phyloP scores from a whole-genome alignment of 1,140 invertebrate species.

The Drosophila murphyi region DNA sequence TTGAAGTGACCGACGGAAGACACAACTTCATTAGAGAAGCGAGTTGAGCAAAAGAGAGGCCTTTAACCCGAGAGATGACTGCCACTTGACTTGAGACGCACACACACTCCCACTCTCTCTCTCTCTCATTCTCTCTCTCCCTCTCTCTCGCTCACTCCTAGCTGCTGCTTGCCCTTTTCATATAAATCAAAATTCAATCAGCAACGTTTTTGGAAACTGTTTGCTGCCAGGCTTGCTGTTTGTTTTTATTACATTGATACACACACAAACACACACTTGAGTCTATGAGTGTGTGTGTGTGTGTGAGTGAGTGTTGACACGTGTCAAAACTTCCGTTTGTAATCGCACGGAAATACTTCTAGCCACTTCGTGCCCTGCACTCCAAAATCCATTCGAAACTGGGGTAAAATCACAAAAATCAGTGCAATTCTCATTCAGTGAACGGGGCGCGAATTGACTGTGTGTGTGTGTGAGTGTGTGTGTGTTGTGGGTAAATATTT shows the following conservation, averaged over 20 bases:
- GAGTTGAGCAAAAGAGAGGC: constrained; percentile 28
- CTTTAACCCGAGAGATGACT: constrained; percentile 55
- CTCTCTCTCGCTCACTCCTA: neutral
- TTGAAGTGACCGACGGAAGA: constrained; percentile 70
- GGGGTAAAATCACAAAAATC: constrained; percentile 74
- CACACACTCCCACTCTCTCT: neutral
- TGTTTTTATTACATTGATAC: constrained; percentile 78
- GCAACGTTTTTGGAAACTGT: constrained; percentile 49
- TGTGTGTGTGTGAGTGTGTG: constrained; percentile 7
- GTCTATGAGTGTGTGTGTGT: constrained; percentile 31
- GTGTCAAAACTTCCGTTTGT: constrained; percentile 84
- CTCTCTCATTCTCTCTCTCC: neutral
- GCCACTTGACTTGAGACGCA: constrained; percentile 55
- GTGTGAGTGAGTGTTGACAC: constrained; percentile 74
- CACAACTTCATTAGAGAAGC: constrained; percentile 75
- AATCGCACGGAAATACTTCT: constrained; percentile 81
- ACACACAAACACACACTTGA: constrained; percentile 40
- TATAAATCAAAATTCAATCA: constrained; percentile 84
- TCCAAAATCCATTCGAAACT: constrained; percentile 56
- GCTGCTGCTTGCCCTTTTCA: neutral
- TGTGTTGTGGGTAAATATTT: constrained; percentile 36
- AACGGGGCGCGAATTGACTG: neutral
- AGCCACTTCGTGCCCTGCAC: constrained; percentile 67
- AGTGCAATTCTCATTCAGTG: constrained; percentile 37
- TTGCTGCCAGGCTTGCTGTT: constrained; percentile 57